Conservation (phyloP, 1,140 invertebrate species). For the Pentalonia nigronervosa region DNA sequence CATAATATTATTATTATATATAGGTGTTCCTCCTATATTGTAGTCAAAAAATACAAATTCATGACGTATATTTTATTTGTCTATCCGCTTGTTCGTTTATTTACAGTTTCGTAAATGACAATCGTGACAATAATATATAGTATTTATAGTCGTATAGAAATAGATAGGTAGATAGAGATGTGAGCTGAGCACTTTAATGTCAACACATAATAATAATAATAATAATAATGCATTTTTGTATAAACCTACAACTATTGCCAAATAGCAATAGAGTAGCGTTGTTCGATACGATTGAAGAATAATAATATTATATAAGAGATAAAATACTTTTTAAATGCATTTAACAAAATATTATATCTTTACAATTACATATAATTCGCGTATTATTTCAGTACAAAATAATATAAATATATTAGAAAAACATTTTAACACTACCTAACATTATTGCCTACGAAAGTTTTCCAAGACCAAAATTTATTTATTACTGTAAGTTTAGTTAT, state of each 20-base stretch:
- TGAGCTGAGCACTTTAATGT: too few species aligned
- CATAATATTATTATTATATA: not conserved
- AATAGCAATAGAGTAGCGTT: not conserved
- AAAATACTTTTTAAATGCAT: not conserved
- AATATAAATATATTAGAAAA: not conserved
- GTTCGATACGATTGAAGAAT: not conserved
- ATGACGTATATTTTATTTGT: not conserved
- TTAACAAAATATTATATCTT: too few species aligned
- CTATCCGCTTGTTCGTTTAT: not conserved
- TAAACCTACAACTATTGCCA: not conserved
- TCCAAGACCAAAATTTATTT: not conserved
- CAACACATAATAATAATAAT: too few species aligned
- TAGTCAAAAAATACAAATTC: not conserved
- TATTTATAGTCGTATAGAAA: too few species aligned
- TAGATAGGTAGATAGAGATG: too few species aligned
- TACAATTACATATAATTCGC: too few species aligned
- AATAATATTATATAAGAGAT: not conserved
- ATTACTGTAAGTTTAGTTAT: not conserved
- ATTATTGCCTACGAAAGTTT: not conserved
- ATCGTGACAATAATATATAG: not conserved
- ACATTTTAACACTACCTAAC: not conserved
- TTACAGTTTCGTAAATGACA: not conserved
- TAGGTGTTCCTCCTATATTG: not conserved
- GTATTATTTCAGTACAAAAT: not conserved
- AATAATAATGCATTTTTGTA: too few species aligned